phyloP scores from a whole-genome alignment of 2,113 vertebrate species.

The Dicaeum eximium region DNA sequence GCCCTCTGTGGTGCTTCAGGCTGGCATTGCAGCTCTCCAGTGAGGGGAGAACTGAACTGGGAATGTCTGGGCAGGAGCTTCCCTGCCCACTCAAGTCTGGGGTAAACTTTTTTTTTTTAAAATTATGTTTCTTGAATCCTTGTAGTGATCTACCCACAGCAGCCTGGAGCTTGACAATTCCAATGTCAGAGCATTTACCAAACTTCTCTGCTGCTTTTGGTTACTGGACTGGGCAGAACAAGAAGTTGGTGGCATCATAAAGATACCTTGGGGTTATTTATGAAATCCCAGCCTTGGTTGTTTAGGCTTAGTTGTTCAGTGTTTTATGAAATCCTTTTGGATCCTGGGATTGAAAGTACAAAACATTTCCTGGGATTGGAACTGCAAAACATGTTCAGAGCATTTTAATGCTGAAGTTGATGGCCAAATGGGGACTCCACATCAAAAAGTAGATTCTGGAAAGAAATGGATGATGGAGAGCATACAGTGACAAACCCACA shows the following conservation, averaged over 20 bases:
- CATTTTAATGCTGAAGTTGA: background rate
- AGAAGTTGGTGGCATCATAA: background rate
- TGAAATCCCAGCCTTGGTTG: slow-evolving; percentile 3
- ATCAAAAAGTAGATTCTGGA: slow-evolving; percentile 56
- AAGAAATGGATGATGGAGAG: slow-evolving; percentile 57
- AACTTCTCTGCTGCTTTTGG: background rate
- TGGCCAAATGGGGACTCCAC: slow-evolving; percentile 49
- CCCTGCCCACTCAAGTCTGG: background rate
- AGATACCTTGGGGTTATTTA: background rate
- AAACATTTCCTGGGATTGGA: slow-evolving; percentile 27
- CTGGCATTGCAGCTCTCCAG: background rate
- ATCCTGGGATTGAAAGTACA: background rate
- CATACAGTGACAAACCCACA: slow-evolving; percentile 61
- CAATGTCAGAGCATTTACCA: background rate
- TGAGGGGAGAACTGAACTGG: background rate
- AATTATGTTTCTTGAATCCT: background rate
- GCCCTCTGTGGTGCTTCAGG: background rate
- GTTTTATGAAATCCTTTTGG: background rate
- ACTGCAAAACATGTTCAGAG: background rate
- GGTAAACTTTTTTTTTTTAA: background rate
- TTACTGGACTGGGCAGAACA: background rate
- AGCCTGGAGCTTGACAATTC: background rate
- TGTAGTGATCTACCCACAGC: background rate
- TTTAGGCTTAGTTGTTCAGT: background rate
- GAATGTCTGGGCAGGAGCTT: background rate